Evolutionary conservation across 2,797 vertebrate genomes (phyloP).

Genomic region (Distichodus sexfasciatus): DNA sequence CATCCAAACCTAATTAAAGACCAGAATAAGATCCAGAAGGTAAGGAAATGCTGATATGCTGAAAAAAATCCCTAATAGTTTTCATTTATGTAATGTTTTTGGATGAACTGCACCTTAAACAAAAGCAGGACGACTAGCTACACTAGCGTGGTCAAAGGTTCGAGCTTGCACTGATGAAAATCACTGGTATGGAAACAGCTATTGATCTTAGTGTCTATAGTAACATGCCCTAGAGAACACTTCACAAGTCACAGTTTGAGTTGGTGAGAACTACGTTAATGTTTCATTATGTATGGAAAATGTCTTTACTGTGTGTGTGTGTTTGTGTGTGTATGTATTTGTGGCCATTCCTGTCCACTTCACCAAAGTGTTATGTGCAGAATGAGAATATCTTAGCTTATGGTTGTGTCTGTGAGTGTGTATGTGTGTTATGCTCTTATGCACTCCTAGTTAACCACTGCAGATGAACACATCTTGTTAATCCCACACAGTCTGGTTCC

Average conservation of each 20-base stretch:
- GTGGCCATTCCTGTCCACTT: background rate
- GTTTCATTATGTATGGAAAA: background rate
- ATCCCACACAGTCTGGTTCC: constrained; percentile 84
- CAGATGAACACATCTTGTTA: constrained; percentile 86
- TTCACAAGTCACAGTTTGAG: constrained; percentile 18
- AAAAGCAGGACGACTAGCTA: background rate
- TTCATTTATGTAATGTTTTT: too few relatives aligned
- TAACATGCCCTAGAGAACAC: constrained; percentile 5
- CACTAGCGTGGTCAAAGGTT: background rate
- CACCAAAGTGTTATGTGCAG: background rate
- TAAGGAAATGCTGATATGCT: too few relatives aligned
- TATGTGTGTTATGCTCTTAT: background rate
- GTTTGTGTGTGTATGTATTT: constrained; percentile 2
- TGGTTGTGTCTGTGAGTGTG: constrained; percentile 4
- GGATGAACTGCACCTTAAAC: too few relatives aligned
- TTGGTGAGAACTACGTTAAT: background rate
- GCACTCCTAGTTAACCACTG: constrained; percentile 74
- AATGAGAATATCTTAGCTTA: background rate
- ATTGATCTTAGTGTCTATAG: background rate
- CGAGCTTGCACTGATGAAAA: background rate
- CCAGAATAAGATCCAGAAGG: too few relatives aligned
- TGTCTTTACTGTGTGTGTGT: background rate
- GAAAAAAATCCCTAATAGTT: too few relatives aligned
- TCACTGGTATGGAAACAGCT: background rate
- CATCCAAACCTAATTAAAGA: too few relatives aligned